Evolutionary conservation across 1,140 invertebrate genomes (phyloP).

Genomic region (Drosophila busckii): DNA sequence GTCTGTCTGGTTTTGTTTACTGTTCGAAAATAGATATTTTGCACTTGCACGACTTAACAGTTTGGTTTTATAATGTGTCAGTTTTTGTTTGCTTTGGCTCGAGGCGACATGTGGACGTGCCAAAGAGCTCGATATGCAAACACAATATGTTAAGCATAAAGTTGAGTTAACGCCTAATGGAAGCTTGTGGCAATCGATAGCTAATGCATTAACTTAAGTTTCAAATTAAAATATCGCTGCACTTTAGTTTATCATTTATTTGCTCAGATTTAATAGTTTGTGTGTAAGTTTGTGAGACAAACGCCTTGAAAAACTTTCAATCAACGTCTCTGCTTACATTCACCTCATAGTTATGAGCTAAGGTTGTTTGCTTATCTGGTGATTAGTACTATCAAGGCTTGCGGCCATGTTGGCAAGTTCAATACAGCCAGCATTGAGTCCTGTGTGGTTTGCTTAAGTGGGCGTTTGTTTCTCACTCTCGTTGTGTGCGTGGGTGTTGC

Average conservation of each 20-base stretch:
- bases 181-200: neutral
- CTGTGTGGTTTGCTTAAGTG: constrained; percentile 4
- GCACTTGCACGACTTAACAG: constrained; percentile 47
- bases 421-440: constrained; percentile 19
- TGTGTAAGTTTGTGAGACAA: neutral
- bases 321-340: constrained; percentile 20
- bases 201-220: no score
- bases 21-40: constrained; percentile 52
- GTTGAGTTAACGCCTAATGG: neutral
- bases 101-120: constrained; percentile 10
- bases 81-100: constrained; percentile 23
- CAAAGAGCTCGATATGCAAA: neutral
- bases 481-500: constrained; percentile 9
- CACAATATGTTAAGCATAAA: constrained; percentile 1
- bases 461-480: constrained; percentile 6
- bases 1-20: constrained; percentile 32
- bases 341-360: constrained; percentile 6
- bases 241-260: neutral
- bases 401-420: constrained; percentile 24
- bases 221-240: no score
- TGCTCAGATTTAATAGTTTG: neutral
- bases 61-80: constrained; percentile 41
- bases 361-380: constrained; percentile 40
- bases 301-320: constrained; percentile 20
- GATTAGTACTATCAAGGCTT: constrained; percentile 54